Evolutionary conservation across 2,797 vertebrate species (phyloP), one percentile per base, ranked within the genome.

Genomic region (Capromys pilorides): DNA sequence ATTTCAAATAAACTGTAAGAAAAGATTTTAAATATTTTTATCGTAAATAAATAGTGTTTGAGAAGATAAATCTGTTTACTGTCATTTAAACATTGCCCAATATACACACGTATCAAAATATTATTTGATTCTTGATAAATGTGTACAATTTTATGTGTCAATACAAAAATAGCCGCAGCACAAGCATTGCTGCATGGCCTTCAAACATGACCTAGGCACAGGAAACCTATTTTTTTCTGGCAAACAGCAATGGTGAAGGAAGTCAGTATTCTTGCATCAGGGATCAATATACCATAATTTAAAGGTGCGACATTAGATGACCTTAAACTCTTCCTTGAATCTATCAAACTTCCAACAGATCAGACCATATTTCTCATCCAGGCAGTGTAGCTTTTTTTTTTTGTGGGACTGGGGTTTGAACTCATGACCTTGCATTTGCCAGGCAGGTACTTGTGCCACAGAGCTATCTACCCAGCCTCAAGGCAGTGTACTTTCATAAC

Each of bases 101-200:
- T 51, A 6, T 16, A 33, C 71, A 54, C n/a, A 75, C 16, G 11
- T 49, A 82, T 75, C 22, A 82, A 82, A 64, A 41, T 28, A 41
- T 82, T 26, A 33, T 13, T 73, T 31, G 9, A 41, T 64, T 8
- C 6, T 73, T 36, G 59, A 75, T 54, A 88, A 88, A 66, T 82
- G 88, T 41, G 0, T 82, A 64, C 21, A 28, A 45, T n/a, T 91
- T 57, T 66, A 41, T n/a, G 64, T 39, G 57, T 75, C n/a, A 54
- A 6, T 64, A 75, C n/a, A 31, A 36, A 45, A 36, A 24, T 78
- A 39, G 67, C 4, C 16, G 19, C 14, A 75, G n/a, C 24, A n/a
- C 67, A 62, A 77, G 12, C 62, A 69, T 93, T 88, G 81, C 45
- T 84, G 16, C n/a, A 78, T 91, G 54, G n/a, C 69, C 39, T 87